Percentiles rank a stretch among this genome's conserved stretches.
These are phyloP conservation scores for Eupithecia tripunctaria DNA, from an alignment of 2,888 invertebrate species.

Conservation along the genomic window DNA sequence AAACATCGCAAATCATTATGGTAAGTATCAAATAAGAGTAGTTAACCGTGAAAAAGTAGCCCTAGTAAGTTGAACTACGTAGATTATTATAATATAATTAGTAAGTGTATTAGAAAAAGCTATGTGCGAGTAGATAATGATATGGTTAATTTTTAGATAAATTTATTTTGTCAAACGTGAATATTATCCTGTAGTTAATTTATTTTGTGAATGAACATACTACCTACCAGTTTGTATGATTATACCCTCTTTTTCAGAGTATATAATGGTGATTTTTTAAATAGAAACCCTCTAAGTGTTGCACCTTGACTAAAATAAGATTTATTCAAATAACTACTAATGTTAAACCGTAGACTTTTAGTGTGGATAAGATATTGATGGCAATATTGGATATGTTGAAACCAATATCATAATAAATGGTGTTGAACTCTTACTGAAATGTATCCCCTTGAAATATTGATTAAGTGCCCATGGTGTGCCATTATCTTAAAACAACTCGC, in stretches of 20 bases:
- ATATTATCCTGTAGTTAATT: slow-evolving; percentile 60
- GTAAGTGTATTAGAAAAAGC: slow-evolving; percentile 62
- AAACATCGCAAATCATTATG: not conserved
- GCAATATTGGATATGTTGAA: not conserved
- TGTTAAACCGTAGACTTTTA: slow-evolving; percentile 2
- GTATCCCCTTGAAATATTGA: not conserved
- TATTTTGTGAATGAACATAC: slow-evolving; percentile 55
- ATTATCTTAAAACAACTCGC: not conserved
- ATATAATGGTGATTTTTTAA: not conserved
- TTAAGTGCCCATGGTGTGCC: not conserved
- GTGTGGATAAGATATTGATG: slow-evolving; percentile 14
- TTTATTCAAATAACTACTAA: not conserved
- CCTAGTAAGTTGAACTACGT: slow-evolving; percentile 66
- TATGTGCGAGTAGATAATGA: slow-evolving; percentile 50
- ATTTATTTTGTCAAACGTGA: slow-evolving; percentile 78
- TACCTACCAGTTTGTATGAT: slow-evolving; percentile 57
- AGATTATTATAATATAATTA: slow-evolving; percentile 37
- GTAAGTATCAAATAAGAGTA: slow-evolving; percentile 37
- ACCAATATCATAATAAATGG: not conserved
- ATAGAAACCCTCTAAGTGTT: slow-evolving; percentile 52
- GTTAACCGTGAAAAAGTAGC: slow-evolving; percentile 51
- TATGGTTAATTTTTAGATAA: slow-evolving; percentile 69
- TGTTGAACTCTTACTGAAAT: not conserved
- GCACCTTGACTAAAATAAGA: slow-evolving; percentile 26
- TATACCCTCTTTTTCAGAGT: slow-evolving; percentile 46